Evolutionary conservation across 2,113 vertebrate genomes (phyloP), one percentile per base, ranked within the genome.

Genomic region (Ammodytes dubius): DNA sequence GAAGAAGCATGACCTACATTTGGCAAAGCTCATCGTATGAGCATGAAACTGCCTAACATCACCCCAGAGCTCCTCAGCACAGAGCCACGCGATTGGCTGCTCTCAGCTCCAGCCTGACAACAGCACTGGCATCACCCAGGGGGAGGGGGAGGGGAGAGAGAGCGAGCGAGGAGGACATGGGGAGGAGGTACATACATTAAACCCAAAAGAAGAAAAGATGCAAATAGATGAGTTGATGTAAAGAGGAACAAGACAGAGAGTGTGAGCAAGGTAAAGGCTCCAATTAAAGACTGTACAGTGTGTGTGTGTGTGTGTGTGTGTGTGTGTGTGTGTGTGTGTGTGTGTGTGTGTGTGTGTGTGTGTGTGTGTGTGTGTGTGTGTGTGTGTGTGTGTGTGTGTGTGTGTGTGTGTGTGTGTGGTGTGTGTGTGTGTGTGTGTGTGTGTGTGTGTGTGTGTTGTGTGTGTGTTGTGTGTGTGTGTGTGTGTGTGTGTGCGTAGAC

Each of bases 1-100:
- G 81, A 81, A 88, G 88, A 91, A 86, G 88, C 92, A 87, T 96
- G 95, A 95, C 95, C 94, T 96, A 94, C 93, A 95, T 96, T 95
- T 90, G 86, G 88, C 88, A 90, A 91, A 92, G 94, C 93, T 94
- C 90, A 89, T 90, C 89, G 85, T 94, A 94, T 89, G 90, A 91
- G 93, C 88, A 87, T 93, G 93, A 94, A 95, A 94, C 91, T 94
- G 93, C 94, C 94, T 95, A 91, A 92, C 92, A 94, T 94, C 93
- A 92, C 93, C 91, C 91, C 88, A 94, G 89, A 92, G 88, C 90
- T 92, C 85, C 83, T 84, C 88, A 88, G 90, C 92, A 86, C 81
- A 74, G 86, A 89, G 92, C 89, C 75, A 83, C 79, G 50, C 74
- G 87, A 92, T 95, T 94, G 94, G 92, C 91, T 93, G 92, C 86